These are phyloP conservation scores for Parthenolecanium corni DNA, from an alignment of 2,888 invertebrate genomes.

Conservation along the genomic window DNA sequence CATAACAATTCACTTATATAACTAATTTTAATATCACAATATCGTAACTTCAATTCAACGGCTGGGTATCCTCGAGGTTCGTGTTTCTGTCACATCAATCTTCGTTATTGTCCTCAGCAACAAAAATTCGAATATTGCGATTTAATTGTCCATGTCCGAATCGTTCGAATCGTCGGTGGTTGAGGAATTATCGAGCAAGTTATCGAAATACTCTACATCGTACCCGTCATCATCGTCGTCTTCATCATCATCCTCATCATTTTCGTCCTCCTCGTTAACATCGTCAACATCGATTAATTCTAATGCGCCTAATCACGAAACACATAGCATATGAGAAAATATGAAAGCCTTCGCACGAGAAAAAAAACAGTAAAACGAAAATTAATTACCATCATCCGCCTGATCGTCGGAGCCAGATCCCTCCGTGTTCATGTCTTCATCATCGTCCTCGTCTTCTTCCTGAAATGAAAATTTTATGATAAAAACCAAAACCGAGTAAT, in stretches of 20 bases:
- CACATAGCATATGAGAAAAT: neutral
- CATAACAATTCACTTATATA: too few relatives aligned
- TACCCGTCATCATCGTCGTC: slow-evolving; percentile 34
- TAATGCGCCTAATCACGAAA: neutral
- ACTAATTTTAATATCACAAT: too few relatives aligned
- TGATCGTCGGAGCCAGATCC: slow-evolving; percentile 42
- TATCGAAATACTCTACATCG: slow-evolving; percentile 34
- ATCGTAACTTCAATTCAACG: too few relatives aligned
- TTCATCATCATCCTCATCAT: slow-evolving; percentile 32
- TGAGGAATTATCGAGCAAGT: slow-evolving; percentile 1
- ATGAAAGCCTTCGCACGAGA: neutral
- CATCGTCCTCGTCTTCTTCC: slow-evolving; percentile 50
- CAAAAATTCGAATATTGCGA: too few relatives aligned
- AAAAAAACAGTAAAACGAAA: neutral
- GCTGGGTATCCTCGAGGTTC: too few relatives aligned
- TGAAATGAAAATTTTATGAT: slow-evolving; percentile 40
- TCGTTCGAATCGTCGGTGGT: too few relatives aligned
- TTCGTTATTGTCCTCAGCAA: too few relatives aligned
- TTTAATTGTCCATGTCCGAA: too few relatives aligned
- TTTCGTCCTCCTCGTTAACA: slow-evolving; percentile 32
- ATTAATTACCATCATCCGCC: slow-evolving; percentile 38
- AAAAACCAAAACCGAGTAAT: neutral
- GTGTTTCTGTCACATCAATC: too few relatives aligned
- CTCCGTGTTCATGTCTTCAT: slow-evolving; percentile 47
- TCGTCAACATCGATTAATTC: slow-evolving; percentile 12